Evolutionary conservation across 2,797 vertebrate species (phyloP), one percentile per base, ranked within the genome.

Genomic region (Esox lucius): DNA sequence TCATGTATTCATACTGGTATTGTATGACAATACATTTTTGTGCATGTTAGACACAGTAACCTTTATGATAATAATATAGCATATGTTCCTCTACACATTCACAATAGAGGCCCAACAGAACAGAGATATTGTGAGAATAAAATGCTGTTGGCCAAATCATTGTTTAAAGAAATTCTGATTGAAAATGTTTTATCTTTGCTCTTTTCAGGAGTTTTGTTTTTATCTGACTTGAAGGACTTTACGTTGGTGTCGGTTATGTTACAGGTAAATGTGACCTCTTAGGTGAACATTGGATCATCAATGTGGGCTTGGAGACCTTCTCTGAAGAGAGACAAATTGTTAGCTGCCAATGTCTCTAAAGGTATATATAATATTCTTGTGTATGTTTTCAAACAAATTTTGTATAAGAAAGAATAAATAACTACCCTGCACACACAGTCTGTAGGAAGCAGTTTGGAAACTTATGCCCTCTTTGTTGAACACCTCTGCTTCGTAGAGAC

Each of bases 121-220:
- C 11, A 46, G 64, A 65, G 16, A 17, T 28, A 17, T 15, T 31
- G 15, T 31, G 5, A 8, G 15, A 3, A 5, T 17, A 9, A 33
- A 13, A 42, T 17, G 2, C 31, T 7, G 6, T 33, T 65, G 62
- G 28, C 1, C 62, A 65, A 2, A 28, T 33, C 7, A 1, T 35
- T 65, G 28, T 12, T 61, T 46, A 46, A 46, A 13, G 9, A 6
- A 31, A 65, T 65, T 65, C 13, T 17, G 13, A 65, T 65, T n/a
- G n/a, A n/a, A n/a, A n/a, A 22, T 56, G 0, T 42, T 0, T 0
- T 0, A 0, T 0, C 0, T 0, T 0, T 0, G 0, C 0, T 51
- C 0, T 1, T 0, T 0, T 16, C 0, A 2, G 39, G 0, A 2
- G 0, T 0, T 0, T 76, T 1, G 35, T 39, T 56, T n/a, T 33